phyloP scores from a whole-genome alignment of 2,113 vertebrate species.

The Odobenus rosmarus region DNA sequence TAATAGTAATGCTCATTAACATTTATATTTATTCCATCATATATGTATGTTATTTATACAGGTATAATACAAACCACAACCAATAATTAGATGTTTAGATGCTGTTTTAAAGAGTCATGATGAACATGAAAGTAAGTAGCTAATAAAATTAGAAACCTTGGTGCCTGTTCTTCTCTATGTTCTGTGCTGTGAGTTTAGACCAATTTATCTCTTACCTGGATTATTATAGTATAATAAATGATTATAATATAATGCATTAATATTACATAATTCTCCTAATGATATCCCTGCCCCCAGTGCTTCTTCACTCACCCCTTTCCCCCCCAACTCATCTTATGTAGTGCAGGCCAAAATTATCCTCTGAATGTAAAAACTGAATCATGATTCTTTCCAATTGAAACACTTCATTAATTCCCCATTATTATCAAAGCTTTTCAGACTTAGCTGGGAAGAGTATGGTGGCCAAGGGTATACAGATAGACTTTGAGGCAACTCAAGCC shows the following conservation, averaged over 20 bases:
- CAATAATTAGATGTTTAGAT: constrained; percentile 1
- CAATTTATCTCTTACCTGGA: not conserved
- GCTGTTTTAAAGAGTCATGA: not conserved
- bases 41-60: not conserved
- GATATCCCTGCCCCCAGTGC: not conserved
- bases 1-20: not conserved
- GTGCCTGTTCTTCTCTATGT: not conserved
- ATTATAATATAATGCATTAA: not conserved
- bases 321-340: not conserved
- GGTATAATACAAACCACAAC: not conserved
- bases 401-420: not conserved
- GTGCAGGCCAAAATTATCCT: not conserved
- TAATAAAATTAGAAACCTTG: not conserved
- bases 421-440: not conserved
- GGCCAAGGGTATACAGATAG: not conserved
- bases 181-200: not conserved
- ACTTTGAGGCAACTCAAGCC: not conserved
- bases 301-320: not conserved
- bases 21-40: not conserved
- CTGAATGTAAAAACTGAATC: not conserved
- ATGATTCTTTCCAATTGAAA: not conserved
- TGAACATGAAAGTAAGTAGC: not conserved
- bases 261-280: not conserved
- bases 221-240: not conserved
- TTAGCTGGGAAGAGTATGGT: not conserved